Conservation (phyloP, 2,888 invertebrate genomes). For the Ligdia adustata region DNA sequence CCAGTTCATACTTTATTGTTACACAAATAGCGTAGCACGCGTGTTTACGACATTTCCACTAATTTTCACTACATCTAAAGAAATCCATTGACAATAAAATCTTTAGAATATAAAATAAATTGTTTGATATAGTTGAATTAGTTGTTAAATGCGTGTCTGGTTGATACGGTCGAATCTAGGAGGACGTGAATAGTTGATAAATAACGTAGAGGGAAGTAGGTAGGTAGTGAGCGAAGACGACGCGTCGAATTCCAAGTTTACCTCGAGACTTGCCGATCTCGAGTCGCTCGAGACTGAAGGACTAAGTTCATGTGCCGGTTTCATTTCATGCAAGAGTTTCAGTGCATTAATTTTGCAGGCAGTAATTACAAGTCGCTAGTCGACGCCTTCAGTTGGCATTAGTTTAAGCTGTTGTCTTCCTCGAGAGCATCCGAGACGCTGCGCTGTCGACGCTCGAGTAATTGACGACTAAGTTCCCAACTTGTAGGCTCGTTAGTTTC, state of each 20-base stretch:
- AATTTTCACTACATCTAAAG: conserved; percentile 66
- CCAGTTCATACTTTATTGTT: conserved; percentile 80
- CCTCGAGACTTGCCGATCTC: conserved; percentile 40
- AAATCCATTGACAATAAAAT: conserved; percentile 57
- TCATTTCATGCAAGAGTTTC: conserved; percentile 80
- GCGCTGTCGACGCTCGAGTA: conserved; percentile 56
- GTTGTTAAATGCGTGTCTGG: conserved; percentile 37
- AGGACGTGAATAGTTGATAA: conserved; percentile 45
- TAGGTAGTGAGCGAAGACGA: conserved; percentile 33
- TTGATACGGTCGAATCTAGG: conserved; percentile 29
- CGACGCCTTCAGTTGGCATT: conserved; percentile 74
- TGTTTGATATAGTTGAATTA: conserved; percentile 38
- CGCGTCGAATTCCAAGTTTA: conserved; percentile 56
- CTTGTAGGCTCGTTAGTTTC: conserved; percentile 67
- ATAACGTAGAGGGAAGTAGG: conserved; percentile 39
- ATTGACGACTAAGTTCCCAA: conserved; percentile 68
- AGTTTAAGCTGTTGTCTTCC: conserved; percentile 74
- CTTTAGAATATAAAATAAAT: conserved; percentile 44
- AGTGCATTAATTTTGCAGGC: conserved; percentile 81
- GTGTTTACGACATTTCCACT: conserved; percentile 69
- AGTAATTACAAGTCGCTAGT: conserved; percentile 80
- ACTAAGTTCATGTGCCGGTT: conserved; percentile 73
- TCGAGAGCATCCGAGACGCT: conserved; percentile 58
- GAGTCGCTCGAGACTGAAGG: conserved; percentile 46
- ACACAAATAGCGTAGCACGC: conserved; percentile 75